Base-by-base conservation (phyloP, 2,888 invertebrate species). In the Drosophila mimetica region DNA sequence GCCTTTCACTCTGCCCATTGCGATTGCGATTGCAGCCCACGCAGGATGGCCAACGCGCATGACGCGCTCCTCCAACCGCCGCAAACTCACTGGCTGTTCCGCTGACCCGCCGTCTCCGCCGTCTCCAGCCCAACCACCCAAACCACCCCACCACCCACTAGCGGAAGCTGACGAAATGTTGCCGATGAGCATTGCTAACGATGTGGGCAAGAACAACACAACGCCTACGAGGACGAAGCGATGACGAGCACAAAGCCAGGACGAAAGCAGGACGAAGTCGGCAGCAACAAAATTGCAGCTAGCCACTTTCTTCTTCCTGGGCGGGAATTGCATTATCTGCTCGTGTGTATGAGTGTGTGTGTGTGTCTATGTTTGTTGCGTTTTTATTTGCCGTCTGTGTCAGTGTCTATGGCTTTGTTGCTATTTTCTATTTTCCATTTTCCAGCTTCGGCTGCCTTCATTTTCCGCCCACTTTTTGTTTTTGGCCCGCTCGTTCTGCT, bases 161-260 rank as follows among this genome's bases (percentile, higher is more conserved):
- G 80, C 89, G 89, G 89, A 89, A 89, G 88, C 85, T 89, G 85
- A 89, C 89, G 89, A 89, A 89, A 88, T 89, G 89, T 79, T 84
- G 86, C 89, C 89, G 89, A 89, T 89, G 89, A 83, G 83, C 79
- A 69, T 76, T 76, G 82, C 83, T 87, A 84, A 84, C 84, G 87
- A 87, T 85, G 83, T 82, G 77, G 83, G 75, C 87, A 87, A 84
- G 79, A 87, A 85, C 87, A 87, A 83, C 81, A 76, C 86, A 86
- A 79, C 74, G 83, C 85, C 87, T 81, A 84, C 85, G 67, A 75
- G 47, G 67, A 59, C 66, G 64, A 59, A 67, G 54, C 50, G 55
- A 48, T 32, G 41, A 60, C 34, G 34, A 25, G 48, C 30, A 52
- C 25, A 9, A 46, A 53, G 14, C 46, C 32, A 37, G 36, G 34